Conservation (phyloP, 2,113 vertebrate genomes). For the Lycaon pictus region DNA sequence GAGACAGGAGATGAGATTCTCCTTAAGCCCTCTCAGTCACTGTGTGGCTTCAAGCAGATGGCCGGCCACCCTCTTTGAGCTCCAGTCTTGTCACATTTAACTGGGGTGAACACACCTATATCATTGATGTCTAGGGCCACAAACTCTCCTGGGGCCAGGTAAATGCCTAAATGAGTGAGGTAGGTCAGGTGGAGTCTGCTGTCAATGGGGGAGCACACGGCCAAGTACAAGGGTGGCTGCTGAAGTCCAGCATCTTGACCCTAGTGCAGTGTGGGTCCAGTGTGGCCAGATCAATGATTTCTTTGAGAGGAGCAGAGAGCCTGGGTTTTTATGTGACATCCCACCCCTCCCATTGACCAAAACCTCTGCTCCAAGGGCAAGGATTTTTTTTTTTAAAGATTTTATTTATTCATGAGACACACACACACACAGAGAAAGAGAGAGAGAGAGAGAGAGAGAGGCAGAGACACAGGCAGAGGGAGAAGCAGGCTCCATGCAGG, state of each 20-base stretch:
- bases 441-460: no score
- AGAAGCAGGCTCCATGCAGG: no score
- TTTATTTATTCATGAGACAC: no score
- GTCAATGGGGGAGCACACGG: neutral
- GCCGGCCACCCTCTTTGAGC: neutral
- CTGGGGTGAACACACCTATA: neutral
- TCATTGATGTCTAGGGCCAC: neutral
- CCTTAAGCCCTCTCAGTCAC: neutral
- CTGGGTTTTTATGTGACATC: neutral
- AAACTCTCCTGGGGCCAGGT: neutral
- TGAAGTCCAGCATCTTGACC: neutral
- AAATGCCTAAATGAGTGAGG: neutral
- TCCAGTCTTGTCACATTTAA: neutral
- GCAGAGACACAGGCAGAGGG: no score
- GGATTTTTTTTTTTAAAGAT: neutral
- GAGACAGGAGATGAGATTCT: neutral
- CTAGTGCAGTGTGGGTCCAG: neutral
- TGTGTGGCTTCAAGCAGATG: neutral
- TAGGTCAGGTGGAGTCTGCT: neutral
- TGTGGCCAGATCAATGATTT: neutral
- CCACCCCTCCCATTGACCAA: neutral
- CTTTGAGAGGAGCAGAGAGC: neutral
- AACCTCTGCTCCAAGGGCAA: neutral
- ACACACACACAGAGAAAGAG: no score
- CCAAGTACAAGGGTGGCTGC: neutral